A percentile compares a stretch with the other conserved stretches of the same genome.
These are phyloP conservation scores for Nephotettix cincticeps DNA, from an alignment of 1,140 invertebrate species.

Conservation along the genomic window DNA sequence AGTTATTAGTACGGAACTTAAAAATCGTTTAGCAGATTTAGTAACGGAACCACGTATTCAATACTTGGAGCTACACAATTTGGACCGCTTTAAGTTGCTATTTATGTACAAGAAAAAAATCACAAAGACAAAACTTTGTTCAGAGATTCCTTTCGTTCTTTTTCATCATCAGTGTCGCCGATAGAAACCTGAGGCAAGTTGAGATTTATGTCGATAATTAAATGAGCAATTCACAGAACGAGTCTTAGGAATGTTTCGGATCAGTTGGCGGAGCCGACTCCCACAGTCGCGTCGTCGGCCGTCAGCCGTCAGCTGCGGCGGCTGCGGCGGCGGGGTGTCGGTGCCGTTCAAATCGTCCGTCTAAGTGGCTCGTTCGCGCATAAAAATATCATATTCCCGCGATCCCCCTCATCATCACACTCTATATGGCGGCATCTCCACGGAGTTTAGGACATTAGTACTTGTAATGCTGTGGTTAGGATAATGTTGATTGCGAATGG, in stretches of 20 bases:
- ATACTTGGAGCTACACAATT: too few relatives aligned
- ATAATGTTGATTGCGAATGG: background rate
- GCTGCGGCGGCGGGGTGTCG: background rate
- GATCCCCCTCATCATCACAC: slow-evolving; percentile 1
- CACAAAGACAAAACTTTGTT: too few relatives aligned
- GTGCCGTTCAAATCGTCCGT: background rate
- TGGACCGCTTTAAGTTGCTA: too few relatives aligned
- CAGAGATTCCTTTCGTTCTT: too few relatives aligned
- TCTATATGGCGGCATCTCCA: background rate
- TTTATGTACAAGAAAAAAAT: too few relatives aligned
- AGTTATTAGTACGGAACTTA: too few relatives aligned
- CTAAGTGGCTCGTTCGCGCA: background rate
- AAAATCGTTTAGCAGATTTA: too few relatives aligned
- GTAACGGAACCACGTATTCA: too few relatives aligned
- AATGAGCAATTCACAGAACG: background rate
- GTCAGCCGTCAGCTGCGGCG: background rate
- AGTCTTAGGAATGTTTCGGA: background rate
- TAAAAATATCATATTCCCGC: slow-evolving; percentile 6
- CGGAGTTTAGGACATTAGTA: background rate
- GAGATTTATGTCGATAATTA: background rate
- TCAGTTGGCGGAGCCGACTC: background rate
- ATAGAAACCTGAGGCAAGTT: too few relatives aligned
- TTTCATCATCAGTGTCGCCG: too few relatives aligned
- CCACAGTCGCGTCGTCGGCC: background rate
- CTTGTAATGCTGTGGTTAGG: background rate